Evolutionary conservation across 2,797 vertebrate species (phyloP).

Genomic region (Chrosomus eos): DNA sequence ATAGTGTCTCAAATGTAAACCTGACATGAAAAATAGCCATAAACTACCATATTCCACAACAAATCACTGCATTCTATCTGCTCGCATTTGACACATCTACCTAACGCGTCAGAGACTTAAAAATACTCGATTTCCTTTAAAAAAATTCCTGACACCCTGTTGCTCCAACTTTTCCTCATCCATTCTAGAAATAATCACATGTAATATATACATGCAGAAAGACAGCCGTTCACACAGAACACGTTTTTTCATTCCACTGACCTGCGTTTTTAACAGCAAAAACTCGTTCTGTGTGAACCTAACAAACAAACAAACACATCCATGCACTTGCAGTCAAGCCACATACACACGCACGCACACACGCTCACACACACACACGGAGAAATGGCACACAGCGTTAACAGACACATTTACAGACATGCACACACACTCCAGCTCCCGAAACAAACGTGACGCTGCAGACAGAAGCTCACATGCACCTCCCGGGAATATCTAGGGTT

Average conservation of each 20-base stretch:
- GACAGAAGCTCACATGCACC: constrained; percentile 66
- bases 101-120: neutral
- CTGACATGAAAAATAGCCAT: constrained; percentile 11
- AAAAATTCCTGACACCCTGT: constrained; percentile 23
- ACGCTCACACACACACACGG: neutral
- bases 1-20: constrained; percentile 23
- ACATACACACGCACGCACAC: constrained; percentile 14
- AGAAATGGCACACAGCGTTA: constrained; percentile 25
- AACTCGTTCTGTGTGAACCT: neutral
- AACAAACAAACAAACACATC: constrained; percentile 33
- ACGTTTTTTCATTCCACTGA: neutral
- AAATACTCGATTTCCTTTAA: constrained; percentile 13
- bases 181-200: constrained; percentile 25
- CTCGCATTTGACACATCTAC: constrained; percentile 17
- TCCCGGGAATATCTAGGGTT: constrained; percentile 18
- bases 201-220: constrained; percentile 44
- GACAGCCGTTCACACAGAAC: constrained; percentile 1
- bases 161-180: neutral
- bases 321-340: constrained; percentile 27
- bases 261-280: neutral
- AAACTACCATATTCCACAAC: constrained; percentile 17
- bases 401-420: constrained; percentile 30
- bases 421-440: constrained; percentile 20
- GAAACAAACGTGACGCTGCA: constrained; percentile 52
- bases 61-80: constrained; percentile 9